Percentiles rank a stretch among this genome's conserved stretches.
phyloP scores from a whole-genome alignment of 2,797 vertebrate genomes.

The Muraenolepis orangiensis region DNA sequence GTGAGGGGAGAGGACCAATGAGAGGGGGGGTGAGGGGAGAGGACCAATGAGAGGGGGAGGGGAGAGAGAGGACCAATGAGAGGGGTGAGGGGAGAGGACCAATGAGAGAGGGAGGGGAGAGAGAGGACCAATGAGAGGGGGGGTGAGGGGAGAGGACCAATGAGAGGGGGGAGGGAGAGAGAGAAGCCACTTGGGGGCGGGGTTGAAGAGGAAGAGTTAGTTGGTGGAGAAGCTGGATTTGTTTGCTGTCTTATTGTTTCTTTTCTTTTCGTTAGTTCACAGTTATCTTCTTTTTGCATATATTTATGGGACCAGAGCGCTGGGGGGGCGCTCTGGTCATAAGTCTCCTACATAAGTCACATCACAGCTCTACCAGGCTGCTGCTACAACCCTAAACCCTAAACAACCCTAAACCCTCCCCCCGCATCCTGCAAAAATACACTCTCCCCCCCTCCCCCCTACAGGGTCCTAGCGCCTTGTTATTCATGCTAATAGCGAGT shows the following conservation, averaged over 20 bases:
- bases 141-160: not conserved
- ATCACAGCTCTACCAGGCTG: slow-evolving; percentile 64
- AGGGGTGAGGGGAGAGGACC: slow-evolving; percentile 10
- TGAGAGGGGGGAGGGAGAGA: too few species aligned
- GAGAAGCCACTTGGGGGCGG: slow-evolving; percentile 13
- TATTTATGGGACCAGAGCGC: slow-evolving; percentile 76
- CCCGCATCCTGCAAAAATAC: slow-evolving; percentile 66
- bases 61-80: not conserved
- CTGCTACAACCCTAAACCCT: slow-evolving; percentile 54
- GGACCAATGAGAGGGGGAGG: slow-evolving; percentile 37
- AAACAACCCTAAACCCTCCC: slow-evolving; percentile 53
- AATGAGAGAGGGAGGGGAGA: slow-evolving; percentile 22
- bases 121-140: slow-evolving; percentile 24
- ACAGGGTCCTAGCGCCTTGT: slow-evolving; percentile 65
- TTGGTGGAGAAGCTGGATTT: slow-evolving; percentile 59
- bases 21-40: slow-evolving; percentile 29
- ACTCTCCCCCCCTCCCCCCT: slow-evolving; percentile 49
- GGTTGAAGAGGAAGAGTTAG: slow-evolving; percentile 10
- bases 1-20: not conserved
- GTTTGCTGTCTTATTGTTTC: slow-evolving; percentile 33
- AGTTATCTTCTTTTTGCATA: slow-evolving; percentile 81
- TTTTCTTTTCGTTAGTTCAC: slow-evolving; percentile 68
- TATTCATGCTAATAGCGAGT: slow-evolving; percentile 71
- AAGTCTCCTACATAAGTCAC: slow-evolving; percentile 52
- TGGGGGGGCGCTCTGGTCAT: slow-evolving; percentile 53